phyloP scores from a whole-genome alignment of 2,888 invertebrate genomes.

The Nycteola revayana region DNA sequence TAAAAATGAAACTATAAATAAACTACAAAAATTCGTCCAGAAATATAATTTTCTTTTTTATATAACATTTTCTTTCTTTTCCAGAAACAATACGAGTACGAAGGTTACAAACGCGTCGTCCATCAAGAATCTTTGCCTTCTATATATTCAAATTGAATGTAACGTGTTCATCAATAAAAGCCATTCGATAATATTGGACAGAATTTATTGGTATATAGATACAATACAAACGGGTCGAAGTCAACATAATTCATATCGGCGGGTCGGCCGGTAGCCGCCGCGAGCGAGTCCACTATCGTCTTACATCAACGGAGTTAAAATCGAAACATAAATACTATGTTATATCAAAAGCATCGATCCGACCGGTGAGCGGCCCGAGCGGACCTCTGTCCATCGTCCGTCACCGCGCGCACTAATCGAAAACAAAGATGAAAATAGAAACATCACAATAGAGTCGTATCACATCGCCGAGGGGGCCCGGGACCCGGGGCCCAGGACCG shows the following conservation, averaged over 20 bases:
- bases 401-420: slow-evolving; percentile 35
- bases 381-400: slow-evolving; percentile 50
- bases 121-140: slow-evolving; percentile 45
- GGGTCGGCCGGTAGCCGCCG: slow-evolving; percentile 31
- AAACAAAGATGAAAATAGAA: slow-evolving; percentile 51
- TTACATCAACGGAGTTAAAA: slow-evolving; percentile 52
- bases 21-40: too few species aligned
- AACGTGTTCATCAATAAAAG: slow-evolving; percentile 49
- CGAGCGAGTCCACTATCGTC: slow-evolving; percentile 34
- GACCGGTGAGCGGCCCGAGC: slow-evolving; percentile 58
- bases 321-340: slow-evolving; percentile 79
- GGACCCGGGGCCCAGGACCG: neutral
- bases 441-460: slow-evolving; percentile 64
- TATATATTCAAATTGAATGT: slow-evolving; percentile 37
- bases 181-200: slow-evolving; percentile 59
- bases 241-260: slow-evolving; percentile 53
- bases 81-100: slow-evolving; percentile 49
- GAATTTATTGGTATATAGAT: slow-evolving; percentile 76
- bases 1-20: neutral
- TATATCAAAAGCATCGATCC: slow-evolving; percentile 65
- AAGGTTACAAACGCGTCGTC: slow-evolving; percentile 24
- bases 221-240: slow-evolving; percentile 70
- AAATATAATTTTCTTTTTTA: too few species aligned
- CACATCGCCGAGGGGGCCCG: slow-evolving; percentile 7
- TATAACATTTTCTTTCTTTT: too few species aligned